Evolutionary conservation across 2,888 invertebrate genomes (phyloP).

Genomic region (Pocota personata): DNA sequence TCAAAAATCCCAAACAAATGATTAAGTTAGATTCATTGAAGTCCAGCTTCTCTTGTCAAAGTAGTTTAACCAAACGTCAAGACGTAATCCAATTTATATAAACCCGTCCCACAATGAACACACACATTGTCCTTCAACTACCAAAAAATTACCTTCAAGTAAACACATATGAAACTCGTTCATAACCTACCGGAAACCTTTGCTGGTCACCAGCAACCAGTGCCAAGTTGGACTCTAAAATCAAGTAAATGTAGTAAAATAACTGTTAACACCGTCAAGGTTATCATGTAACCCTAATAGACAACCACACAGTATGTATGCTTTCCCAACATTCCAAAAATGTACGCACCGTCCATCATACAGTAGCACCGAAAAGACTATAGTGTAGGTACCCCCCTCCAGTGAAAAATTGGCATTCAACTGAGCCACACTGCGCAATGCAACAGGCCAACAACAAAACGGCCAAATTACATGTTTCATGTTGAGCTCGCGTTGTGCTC

Average conservation of each 20-base stretch:
- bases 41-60: neutral
- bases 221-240: neutral
- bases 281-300: conserved; percentile 44
- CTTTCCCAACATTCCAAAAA: conserved; percentile 45
- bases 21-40: too few species aligned
- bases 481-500: neutral
- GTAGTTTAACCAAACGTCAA: neutral
- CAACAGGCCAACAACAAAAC: conserved; percentile 19
- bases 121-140: conserved; percentile 27
- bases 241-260: conserved; percentile 14
- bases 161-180: conserved; percentile 30
- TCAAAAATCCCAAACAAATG: too few species aligned
- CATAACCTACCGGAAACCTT: conserved; percentile 48
- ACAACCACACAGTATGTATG: conserved; percentile 4
- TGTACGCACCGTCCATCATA: conserved; percentile 24
- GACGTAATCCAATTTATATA: neutral
- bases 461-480: conserved; percentile 41
- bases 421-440: conserved; percentile 52
- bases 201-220: conserved; percentile 1
- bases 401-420: conserved; percentile 38
- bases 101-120: neutral
- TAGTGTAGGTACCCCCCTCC: neutral
- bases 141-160: conserved; percentile 13
- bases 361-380: neutral
- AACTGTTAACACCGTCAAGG: conserved; percentile 59